Percentiles rank a stretch among this genome's conserved stretches.
Conservation (phyloP, 2,888 invertebrate genomes). For the Agonopterix alstromeriana region DNA sequence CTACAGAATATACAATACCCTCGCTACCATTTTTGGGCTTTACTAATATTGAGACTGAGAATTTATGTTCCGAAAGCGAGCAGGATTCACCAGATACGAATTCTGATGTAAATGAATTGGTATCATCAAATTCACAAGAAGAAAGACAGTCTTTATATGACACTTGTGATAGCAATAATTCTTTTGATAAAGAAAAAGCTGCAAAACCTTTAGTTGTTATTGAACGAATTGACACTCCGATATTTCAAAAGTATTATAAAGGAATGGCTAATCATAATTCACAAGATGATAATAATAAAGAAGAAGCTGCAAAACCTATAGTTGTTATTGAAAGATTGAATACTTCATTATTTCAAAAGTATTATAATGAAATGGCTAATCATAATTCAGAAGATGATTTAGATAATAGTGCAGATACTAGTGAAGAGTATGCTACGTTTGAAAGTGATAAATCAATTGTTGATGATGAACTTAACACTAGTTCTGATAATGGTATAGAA, state of each 20-base stretch:
- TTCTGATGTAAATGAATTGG: too few relatives aligned
- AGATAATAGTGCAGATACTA: slow-evolving; percentile 3
- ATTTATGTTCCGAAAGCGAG: too few relatives aligned
- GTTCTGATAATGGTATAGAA: not conserved
- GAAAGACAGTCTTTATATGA: slow-evolving; percentile 48
- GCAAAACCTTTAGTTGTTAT: slow-evolving; percentile 35
- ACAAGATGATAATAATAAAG: not conserved
- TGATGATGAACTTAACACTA: not conserved
- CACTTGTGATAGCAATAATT: slow-evolving; percentile 43
- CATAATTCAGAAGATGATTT: slow-evolving; percentile 4
- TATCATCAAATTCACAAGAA: slow-evolving; percentile 9
- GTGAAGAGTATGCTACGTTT: not conserved
- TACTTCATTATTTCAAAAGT: slow-evolving; percentile 40
- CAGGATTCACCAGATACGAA: too few relatives aligned
- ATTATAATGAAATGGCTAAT: slow-evolving; percentile 29
- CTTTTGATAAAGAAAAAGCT: slow-evolving; percentile 8
- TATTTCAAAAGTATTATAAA: slow-evolving; percentile 39
- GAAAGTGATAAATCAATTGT: not conserved
- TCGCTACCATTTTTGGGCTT: too few relatives aligned
- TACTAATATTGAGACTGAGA: too few relatives aligned
- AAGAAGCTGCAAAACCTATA: slow-evolving; percentile 22
- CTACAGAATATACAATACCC: too few relatives aligned
- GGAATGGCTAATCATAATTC: slow-evolving; percentile 18
- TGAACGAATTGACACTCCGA: slow-evolving; percentile 40
- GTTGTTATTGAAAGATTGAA: slow-evolving; percentile 40